Evolutionary conservation across 2,797 vertebrate species (phyloP).

Genomic region (Leptodactylus fallax): DNA sequence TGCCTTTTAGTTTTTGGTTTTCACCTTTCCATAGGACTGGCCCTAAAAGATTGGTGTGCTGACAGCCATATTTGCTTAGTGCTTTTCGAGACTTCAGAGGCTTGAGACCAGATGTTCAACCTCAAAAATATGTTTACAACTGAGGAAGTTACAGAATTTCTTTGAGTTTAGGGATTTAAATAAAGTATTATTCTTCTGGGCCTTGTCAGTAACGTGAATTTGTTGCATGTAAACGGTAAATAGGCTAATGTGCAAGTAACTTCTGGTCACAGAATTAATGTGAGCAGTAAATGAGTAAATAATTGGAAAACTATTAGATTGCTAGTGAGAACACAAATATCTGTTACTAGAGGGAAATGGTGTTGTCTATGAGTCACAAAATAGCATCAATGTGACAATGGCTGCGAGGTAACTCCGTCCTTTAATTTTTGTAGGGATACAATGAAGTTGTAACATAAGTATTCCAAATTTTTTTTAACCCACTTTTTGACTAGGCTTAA

Average conservation of each 20-base stretch:
- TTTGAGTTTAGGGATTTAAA: not conserved
- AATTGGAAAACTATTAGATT: not conserved
- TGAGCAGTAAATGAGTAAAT: not conserved
- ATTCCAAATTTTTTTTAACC: too few relatives aligned
- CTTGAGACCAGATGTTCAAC: slow-evolving; percentile 5
- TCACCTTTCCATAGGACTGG: not conserved
- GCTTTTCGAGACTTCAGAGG: not conserved
- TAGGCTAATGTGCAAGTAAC: too few relatives aligned
- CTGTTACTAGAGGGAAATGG: too few relatives aligned
- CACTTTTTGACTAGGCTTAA: too few relatives aligned
- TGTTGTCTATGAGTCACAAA: too few relatives aligned
- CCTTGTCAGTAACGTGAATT: not conserved
- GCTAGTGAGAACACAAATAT: not conserved
- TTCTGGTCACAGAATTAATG: not conserved
- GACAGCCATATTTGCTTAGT: slow-evolving; percentile 31
- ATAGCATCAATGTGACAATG: too few relatives aligned
- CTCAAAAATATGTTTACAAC: not conserved
- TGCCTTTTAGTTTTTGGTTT: not conserved
- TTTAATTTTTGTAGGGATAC: not conserved
- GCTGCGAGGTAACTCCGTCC: too few relatives aligned
- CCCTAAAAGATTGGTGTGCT: not conserved
- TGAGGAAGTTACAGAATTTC: not conserved
- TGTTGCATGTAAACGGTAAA: not conserved
- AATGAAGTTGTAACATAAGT: not conserved
- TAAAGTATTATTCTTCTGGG: not conserved